phyloP scores from a whole-genome alignment of 2,797 vertebrate species.

The Anguilla marmorata region DNA sequence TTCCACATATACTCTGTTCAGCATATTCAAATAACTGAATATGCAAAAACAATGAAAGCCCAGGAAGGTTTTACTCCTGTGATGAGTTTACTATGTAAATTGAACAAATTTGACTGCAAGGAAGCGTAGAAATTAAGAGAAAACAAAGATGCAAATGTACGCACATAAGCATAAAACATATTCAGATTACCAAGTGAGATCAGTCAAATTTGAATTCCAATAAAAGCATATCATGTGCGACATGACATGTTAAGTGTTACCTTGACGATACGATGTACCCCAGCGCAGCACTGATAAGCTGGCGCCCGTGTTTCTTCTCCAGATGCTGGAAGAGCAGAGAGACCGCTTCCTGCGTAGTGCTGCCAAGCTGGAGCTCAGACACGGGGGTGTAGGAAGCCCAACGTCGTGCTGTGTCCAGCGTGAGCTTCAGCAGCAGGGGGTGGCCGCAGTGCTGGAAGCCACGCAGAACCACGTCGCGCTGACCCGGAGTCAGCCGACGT shows the following conservation, averaged over 20 bases:
- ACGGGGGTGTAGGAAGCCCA: constrained; percentile 71
- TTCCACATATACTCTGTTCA: neutral
- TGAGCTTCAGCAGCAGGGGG: constrained; percentile 71
- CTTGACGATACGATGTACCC: constrained; percentile 73
- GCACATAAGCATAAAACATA: neutral
- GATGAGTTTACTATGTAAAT: neutral
- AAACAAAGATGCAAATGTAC: neutral
- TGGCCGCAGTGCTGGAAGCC: constrained; percentile 65
- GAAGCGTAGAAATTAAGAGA: neutral
- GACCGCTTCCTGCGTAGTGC: constrained; percentile 61
- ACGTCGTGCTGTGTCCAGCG: constrained; percentile 66
- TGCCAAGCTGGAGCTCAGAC: constrained; percentile 53
- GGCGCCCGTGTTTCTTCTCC: constrained; percentile 73
- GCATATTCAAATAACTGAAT: neutral
- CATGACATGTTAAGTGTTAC: constrained; percentile 54
- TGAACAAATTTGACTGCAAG: neutral
- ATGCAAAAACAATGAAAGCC: neutral
- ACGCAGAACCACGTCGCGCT: constrained; percentile 58
- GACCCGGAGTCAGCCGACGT: constrained; percentile 60
- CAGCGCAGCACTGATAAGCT: constrained; percentile 69
- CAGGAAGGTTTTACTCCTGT: neutral
- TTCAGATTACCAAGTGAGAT: neutral
- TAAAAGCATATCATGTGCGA: neutral
- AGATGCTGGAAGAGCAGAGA: constrained; percentile 65
- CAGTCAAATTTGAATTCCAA: neutral